Evolutionary conservation across 2,888 invertebrate species (phyloP), one percentile per base, ranked within the genome.

Genomic region (Drosophila suboccidentalis): DNA sequence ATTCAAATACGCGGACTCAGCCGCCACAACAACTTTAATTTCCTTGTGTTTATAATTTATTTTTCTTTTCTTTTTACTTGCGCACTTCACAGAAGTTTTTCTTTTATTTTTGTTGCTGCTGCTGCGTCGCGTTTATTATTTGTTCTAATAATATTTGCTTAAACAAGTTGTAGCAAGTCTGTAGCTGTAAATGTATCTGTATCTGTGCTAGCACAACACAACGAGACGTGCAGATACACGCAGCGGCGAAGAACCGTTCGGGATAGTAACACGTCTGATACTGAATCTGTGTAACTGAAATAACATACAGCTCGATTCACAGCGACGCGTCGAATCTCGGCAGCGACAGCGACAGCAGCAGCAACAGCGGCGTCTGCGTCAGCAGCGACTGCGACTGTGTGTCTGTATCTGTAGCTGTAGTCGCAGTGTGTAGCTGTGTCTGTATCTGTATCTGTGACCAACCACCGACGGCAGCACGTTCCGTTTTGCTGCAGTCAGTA

Each of bases 231-330:
- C 59, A 36, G 44, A 54, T 32, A 63, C 47, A 63, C 59, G 51
- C 64, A 68, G 77, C 80, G 87, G 67, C 82, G 75, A 80, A 88
- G 83, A 87, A 90, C 92, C 92, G 92, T 87, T 91, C 92, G 83
- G 87, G 82, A 80, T 92, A 91, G 92, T 91, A 91, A 92, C 92
- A 91, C 92, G 92, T 91, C 91, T 91, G 91, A 91, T 91, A 92
- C 92, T 92, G 92, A 92, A 92, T 92, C 92, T 91, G 91, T 91
- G 91, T 91, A 91, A 90, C 92, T 92, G 92, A 92, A 92, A 92
- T 92, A 92, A 92, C 92, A 92, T 86, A 90, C 86, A 90, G 88
- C 87, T 91, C 91, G 91, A 89, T 87, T 89, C 89, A 88, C 72
- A 72, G 75, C 81, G 77, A 72, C 80, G 82, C 38, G 38, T 13